phyloP scores from a whole-genome alignment of 2,888 invertebrate genomes.

The Eudasyphora cyanicolor region DNA sequence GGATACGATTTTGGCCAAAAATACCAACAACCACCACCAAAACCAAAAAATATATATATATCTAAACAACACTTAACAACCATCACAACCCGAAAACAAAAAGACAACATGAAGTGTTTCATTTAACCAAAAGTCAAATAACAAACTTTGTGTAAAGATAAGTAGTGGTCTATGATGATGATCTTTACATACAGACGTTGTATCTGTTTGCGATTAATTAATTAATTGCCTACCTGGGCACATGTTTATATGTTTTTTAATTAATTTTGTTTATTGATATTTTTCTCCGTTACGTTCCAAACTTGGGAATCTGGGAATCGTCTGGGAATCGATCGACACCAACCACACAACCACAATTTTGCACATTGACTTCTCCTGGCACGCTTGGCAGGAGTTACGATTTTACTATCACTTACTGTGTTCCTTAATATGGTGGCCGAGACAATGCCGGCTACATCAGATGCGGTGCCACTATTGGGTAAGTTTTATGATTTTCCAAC shows the following conservation, averaged over 20 bases:
- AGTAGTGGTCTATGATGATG: conserved; percentile 39
- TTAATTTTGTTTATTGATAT: neutral
- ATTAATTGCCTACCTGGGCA: neutral
- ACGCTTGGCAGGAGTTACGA: conserved; percentile 90
- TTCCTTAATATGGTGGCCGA: conserved; percentile 99
- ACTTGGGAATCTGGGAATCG: neutral
- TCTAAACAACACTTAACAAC: conserved; percentile 47
- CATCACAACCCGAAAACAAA: conserved; percentile 14
- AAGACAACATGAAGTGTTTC: conserved; percentile 51
- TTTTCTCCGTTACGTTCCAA: neutral
- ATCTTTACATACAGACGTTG: conserved; percentile 11
- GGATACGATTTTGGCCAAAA: conserved; percentile 52
- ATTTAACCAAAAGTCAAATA: conserved; percentile 32
- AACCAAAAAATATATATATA: conserved; percentile 6
- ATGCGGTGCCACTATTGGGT: conserved; percentile 93
- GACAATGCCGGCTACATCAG: conserved; percentile 98
- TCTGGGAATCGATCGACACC: neutral
- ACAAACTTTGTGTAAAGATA: conserved; percentile 46
- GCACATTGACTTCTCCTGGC: neutral
- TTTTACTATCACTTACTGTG: conserved; percentile 97
- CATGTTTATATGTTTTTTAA: neutral
- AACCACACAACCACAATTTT: neutral
- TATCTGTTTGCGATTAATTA: conserved; percentile 20
- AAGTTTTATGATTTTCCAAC: conserved; percentile 71
- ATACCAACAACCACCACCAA: conserved; percentile 36